Base-by-base conservation (phyloP, 2,797 vertebrate genomes). In the Alosa sapidissima region DNA sequence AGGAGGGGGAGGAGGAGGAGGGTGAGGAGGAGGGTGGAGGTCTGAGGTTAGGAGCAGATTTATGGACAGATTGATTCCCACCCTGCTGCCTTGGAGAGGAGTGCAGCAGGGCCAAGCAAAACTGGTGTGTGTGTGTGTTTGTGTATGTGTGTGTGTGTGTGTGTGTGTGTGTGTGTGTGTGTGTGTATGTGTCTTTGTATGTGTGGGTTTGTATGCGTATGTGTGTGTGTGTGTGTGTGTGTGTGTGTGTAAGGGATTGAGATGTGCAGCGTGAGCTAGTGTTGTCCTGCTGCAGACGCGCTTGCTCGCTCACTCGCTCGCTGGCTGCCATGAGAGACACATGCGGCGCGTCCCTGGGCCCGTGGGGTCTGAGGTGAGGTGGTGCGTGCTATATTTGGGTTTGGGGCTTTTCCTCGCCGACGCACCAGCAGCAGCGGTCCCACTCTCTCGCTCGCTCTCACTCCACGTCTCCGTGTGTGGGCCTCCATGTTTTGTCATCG, bases 401-500 rank as follows among this genome's bases (percentile, higher is more conserved):
- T 41, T 41, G 41, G 72, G 72, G 41, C 13, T 45, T 47, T 47
- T 45, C 28, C 41, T 24, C 9, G 0, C 58, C 6, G n/a, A 1
- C 1, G 52, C n/a, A 6, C 7, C n/a, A 2, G 58, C 55, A 52
- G 51, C 51, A 13, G 58, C 21, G 28, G 62, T 19, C 54, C 19
- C 54, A 21, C 54, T 55, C 54, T 19, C 54, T 55, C 16, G 21
- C 68, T 60, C 36, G 28, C 21, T 81, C 54, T 82, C 58, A 75
- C 47, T 7, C 90, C 9, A n/a, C 65, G 10, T 75, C 93, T 91
- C 91, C 65, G 93, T 96, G 94, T 95, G 95, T 95, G 95, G 89
- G 93, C 93, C 93, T 91, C 84, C 89, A 89, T 94, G 93, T 95
- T 95, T 94, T 94, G 93, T 95, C 92, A 94, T 94, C 90, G 91